Percentiles rank a stretch among this genome's conserved stretches.
phyloP scores from a whole-genome alignment of 2,888 invertebrate genomes.

The Ormyrus labotus region DNA sequence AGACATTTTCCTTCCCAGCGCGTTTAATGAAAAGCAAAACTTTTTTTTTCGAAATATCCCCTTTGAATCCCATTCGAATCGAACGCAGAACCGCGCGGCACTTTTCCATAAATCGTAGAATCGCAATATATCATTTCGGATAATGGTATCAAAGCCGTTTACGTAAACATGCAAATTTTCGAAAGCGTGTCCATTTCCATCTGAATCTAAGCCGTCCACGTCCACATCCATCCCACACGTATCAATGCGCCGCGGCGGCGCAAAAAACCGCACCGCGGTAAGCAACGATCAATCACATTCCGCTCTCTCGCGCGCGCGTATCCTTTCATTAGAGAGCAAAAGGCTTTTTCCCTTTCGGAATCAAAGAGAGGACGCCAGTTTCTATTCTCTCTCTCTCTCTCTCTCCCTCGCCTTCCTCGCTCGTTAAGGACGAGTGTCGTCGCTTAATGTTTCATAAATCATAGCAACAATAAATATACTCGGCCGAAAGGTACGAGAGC shows the following conservation, averaged over 20 bases:
- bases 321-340: no score
- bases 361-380: not conserved
- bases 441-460: conserved; percentile 50
- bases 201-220: not conserved
- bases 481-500: no score
- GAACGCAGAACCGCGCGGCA: no score
- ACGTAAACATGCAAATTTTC: conserved; percentile 6
- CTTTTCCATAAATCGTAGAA: no score
- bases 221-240: not conserved
- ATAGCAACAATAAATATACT: conserved; percentile 47
- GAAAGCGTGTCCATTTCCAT: not conserved
- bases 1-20: no score
- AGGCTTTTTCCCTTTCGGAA: not conserved
- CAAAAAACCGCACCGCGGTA: not conserved
- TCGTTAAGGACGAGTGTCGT: conserved; percentile 17
- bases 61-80: no score
- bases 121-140: not conserved
- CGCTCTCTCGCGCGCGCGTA: not conserved
- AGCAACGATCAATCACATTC: conserved; percentile 5
- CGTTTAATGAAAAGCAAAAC: no score
- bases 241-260: not conserved
- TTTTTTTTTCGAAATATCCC: no score
- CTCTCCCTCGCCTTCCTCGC: not conserved
- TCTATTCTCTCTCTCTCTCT: not conserved
- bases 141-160: not conserved